Evolutionary conservation across 2,113 vertebrate species (phyloP).

Genomic region (Engystomops pustulosus): DNA sequence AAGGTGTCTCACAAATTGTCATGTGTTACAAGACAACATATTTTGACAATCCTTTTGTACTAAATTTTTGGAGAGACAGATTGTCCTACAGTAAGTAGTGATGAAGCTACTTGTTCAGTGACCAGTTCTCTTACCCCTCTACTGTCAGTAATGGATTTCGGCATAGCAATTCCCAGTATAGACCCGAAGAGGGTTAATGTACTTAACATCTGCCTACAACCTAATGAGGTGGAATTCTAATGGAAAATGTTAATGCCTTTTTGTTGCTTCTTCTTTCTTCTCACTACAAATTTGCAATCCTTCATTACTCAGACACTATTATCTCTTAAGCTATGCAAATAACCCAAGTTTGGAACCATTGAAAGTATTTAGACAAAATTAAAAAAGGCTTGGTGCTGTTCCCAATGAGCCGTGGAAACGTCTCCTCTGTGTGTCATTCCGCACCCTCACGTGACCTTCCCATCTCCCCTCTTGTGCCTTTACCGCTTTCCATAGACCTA

Average conservation of each 20-base stretch:
- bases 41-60: too few relatives aligned
- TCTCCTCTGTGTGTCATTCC: conserved; percentile 50
- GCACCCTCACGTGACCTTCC: conserved; percentile 51
- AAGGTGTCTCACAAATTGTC: too few relatives aligned
- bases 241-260: conserved; percentile 58
- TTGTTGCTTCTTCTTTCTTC: conserved; percentile 19
- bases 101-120: too few relatives aligned
- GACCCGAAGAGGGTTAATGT: conserved; percentile 55
- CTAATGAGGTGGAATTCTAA: conserved; percentile 61
- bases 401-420: conserved; percentile 71
- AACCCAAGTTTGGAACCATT: conserved; percentile 67
- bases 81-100: too few relatives aligned
- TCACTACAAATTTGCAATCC: conserved; percentile 55
- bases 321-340: conserved; percentile 72
- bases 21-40: too few relatives aligned
- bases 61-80: too few relatives aligned
- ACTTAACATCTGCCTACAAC: conserved; percentile 59
- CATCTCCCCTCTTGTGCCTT: conserved; percentile 24
- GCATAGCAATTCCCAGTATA: conserved; percentile 20
- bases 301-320: conserved; percentile 59
- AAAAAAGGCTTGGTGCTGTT: conserved; percentile 71
- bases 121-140: background rate
- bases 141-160: conserved; percentile 21
- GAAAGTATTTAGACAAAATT: conserved; percentile 69
- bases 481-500: conserved; percentile 16